A percentile compares a stretch with the other conserved stretches of the same genome.
phyloP scores from a whole-genome alignment of 2,888 invertebrate genomes.

The Oligia strigilis region DNA sequence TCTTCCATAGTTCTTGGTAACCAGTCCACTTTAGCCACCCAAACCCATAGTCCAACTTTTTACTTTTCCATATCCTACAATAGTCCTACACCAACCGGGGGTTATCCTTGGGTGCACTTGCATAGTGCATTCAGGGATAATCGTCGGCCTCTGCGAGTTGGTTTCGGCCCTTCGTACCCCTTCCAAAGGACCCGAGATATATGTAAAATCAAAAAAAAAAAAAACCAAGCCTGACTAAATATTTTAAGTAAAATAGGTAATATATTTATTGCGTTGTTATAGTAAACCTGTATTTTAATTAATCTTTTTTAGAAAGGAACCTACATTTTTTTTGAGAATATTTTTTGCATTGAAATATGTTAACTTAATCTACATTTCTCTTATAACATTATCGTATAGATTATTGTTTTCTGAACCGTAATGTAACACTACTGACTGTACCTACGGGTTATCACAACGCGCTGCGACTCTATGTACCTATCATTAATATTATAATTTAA shows the following conservation, averaged over 20 bases:
- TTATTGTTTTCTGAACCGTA: background rate
- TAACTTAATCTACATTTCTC: background rate
- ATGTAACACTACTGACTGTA: background rate
- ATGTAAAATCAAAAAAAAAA: too few species aligned
- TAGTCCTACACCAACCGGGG: too few species aligned
- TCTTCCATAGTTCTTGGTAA: too few species aligned
- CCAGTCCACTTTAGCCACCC: too few species aligned
- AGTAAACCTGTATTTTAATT: background rate
- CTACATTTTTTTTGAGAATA: background rate
- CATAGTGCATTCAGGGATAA: too few species aligned
- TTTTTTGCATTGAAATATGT: background rate
- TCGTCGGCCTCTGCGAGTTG: too few species aligned
- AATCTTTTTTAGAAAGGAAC: background rate
- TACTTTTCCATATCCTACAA: too few species aligned
- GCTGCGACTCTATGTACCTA: slow-evolving; percentile 2
- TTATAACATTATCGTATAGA: background rate
- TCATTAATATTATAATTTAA: slow-evolving; percentile 16
- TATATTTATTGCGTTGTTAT: too few species aligned
- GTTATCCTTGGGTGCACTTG: too few species aligned
- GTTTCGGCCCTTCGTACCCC: too few species aligned
- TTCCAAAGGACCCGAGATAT: too few species aligned
- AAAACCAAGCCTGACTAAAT: background rate
- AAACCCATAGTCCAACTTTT: too few species aligned
- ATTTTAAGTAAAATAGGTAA: background rate
- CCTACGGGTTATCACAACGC: slow-evolving; percentile 5